Conservation (phyloP, 2,113 vertebrate species). For the Alethe castanea region DNA sequence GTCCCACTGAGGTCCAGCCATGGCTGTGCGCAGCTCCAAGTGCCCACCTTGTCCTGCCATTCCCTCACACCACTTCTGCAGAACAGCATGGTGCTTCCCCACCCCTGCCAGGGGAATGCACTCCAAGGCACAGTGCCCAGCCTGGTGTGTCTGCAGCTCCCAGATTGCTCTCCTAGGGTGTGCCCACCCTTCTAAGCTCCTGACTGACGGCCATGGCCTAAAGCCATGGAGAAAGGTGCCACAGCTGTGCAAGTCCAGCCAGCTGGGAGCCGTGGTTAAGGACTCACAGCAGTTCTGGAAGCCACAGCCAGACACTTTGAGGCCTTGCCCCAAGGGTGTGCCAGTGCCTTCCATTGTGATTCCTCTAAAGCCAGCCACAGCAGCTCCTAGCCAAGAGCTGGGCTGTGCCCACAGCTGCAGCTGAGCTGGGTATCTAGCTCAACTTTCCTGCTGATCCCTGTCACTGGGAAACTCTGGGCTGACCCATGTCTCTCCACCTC, state of each 20-base stretch:
- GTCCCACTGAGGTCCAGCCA: too few relatives aligned
- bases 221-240: fast-evolving
- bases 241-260: fast-evolving
- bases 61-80: background rate
- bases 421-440: background rate
- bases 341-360: fast-evolving
- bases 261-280: too few relatives aligned
- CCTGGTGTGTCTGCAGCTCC: fast-evolving
- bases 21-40: fast-evolving
- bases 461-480: background rate
- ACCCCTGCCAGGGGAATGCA: fast-evolving
- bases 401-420: background rate
- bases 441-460: fast-evolving
- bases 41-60: fast-evolving
- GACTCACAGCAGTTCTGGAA: background rate
- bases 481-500: background rate
- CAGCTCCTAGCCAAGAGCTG: fast-evolving
- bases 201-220: fast-evolving
- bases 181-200: background rate
- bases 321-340: fast-evolving
- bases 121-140: background rate
- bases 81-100: fast-evolving
- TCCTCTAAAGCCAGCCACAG: background rate
- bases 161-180: fast-evolving
- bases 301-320: fast-evolving